Conservation (phyloP, 2,113 vertebrate species). For the Mastomys coucha region DNA sequence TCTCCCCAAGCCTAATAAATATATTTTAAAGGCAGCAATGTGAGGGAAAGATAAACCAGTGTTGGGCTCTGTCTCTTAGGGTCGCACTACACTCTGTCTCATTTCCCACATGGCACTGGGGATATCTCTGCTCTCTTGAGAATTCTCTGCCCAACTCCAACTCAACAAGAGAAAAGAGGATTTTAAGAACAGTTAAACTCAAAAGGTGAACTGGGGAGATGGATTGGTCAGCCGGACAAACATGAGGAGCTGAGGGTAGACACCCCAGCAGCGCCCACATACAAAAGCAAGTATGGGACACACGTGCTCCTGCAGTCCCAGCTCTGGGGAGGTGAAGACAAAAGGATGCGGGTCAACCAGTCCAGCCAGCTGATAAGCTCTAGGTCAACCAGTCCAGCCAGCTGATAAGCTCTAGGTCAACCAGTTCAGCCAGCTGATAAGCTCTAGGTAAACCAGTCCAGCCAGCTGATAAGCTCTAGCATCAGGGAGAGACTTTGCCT, state of each 20-base stretch:
- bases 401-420: not conserved
- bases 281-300: not conserved
- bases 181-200: not conserved
- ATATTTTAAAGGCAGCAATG: not conserved
- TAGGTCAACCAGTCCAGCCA: not conserved
- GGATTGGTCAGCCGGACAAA: not conserved
- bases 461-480: not conserved
- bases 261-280: not conserved
- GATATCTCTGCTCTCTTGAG: not conserved
- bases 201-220: not conserved
- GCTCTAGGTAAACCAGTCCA: too few species aligned
- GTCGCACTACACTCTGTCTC: fast-evolving
- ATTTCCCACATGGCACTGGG: fast-evolving
- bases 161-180: not conserved
- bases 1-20: not conserved
- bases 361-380: not conserved
- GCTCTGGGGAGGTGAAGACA: not conserved
- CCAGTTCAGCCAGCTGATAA: not conserved
- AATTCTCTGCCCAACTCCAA: not conserved
- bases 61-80: too few species aligned
- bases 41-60: not conserved
- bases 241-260: not conserved
- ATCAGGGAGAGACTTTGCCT: not conserved
- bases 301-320: not conserved
- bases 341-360: not conserved